Evolutionary conservation across 2,113 vertebrate genomes (phyloP).

Genomic region (Siniperca chuatsi): DNA sequence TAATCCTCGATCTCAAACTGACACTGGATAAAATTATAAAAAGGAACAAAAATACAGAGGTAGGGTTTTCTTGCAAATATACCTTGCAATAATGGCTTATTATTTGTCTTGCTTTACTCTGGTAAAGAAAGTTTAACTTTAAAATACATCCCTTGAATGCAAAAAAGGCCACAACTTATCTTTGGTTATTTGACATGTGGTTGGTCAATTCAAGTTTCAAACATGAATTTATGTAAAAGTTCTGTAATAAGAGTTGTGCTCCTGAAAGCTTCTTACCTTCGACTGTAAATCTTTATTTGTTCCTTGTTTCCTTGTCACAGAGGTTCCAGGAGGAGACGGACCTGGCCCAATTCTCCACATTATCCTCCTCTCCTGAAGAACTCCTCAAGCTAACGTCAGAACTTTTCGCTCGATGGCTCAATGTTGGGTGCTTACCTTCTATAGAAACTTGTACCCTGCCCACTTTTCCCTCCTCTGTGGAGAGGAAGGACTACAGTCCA

Average conservation of each 20-base stretch:
- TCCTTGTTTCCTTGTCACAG: slow-evolving; percentile 58
- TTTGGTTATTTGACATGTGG: background rate
- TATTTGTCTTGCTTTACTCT: background rate
- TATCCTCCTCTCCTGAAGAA: slow-evolving; percentile 78
- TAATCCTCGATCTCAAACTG: slow-evolving; percentile 73
- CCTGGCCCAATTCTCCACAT: slow-evolving; percentile 44
- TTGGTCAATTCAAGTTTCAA: background rate
- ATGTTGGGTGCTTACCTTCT: slow-evolving; percentile 57
- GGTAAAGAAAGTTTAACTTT: background rate
- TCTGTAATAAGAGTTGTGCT: background rate
- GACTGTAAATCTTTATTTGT: background rate
- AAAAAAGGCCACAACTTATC: background rate
- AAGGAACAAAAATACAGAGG: slow-evolving; percentile 72
- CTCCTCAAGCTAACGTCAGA: slow-evolving; percentile 80
- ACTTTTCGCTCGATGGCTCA: slow-evolving; percentile 77
- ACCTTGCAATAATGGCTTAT: background rate
- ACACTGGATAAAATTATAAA: slow-evolving; percentile 73
- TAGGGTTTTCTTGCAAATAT: background rate
- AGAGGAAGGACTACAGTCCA: slow-evolving; percentile 60
- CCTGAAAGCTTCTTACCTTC: background rate
- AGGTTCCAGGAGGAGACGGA: slow-evolving; percentile 78
- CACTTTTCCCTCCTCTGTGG: slow-evolving; percentile 59
- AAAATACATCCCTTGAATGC: background rate
- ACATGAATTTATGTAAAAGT: background rate
- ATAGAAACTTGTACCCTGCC: slow-evolving; percentile 71